These are phyloP conservation scores for Acheta domesticus DNA, from an alignment of 2,888 invertebrate species.

Conservation along the genomic window DNA sequence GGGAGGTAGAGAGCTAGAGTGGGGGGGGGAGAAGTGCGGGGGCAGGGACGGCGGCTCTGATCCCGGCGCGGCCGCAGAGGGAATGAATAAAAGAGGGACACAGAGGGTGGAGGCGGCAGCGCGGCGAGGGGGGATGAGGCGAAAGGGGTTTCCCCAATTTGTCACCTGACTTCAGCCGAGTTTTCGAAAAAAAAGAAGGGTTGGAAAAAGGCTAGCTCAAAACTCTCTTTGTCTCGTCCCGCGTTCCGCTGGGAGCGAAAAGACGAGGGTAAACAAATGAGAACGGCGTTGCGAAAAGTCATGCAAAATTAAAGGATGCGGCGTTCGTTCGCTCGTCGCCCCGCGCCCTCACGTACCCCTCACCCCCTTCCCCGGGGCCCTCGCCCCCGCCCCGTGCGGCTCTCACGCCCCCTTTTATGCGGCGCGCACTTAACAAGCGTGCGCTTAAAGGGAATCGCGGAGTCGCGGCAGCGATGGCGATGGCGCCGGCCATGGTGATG, in stretches of 20 bases:
- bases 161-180: constrained; percentile 7
- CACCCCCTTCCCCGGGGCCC: neutral
- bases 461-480: neutral
- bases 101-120: neutral
- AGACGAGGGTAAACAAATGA: constrained; percentile 18
- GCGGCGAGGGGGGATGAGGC: neutral
- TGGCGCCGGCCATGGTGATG: neutral
- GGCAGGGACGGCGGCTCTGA: neutral
- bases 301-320: constrained; percentile 9
- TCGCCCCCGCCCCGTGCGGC: neutral
- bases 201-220: neutral
- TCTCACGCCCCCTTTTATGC: constrained; percentile 5
- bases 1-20: neutral
- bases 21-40: neutral
- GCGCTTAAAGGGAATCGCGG: neutral
- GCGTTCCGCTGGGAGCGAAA: constrained; percentile 8
- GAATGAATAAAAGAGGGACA: constrained; percentile 18
- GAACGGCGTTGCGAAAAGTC: constrained; percentile 2
- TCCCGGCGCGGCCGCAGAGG: neutral
- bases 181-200: neutral
- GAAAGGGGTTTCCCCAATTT: constrained; percentile 9
- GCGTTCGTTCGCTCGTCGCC: constrained; percentile 18
- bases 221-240: neutral
- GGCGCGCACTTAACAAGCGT: constrained; percentile 1
- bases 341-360: neutral